Evolutionary conservation across 2,888 invertebrate species (phyloP).

Genomic region (Lepidochitona cinerea): DNA sequence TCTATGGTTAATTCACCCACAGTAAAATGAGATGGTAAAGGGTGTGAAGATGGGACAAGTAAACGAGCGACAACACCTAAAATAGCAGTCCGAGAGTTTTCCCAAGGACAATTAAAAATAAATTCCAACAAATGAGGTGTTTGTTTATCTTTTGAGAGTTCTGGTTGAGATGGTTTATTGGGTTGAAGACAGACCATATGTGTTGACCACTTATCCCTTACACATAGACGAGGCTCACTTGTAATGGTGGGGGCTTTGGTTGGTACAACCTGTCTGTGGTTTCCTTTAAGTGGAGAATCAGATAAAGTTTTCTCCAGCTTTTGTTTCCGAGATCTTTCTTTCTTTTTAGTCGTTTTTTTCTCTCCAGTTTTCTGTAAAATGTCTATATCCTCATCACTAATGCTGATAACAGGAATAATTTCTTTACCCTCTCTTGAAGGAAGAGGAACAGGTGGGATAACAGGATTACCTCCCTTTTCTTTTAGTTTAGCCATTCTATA

Average conservation of each 20-base stretch:
- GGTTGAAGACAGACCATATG: constrained; percentile 60
- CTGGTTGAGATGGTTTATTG: constrained; percentile 36
- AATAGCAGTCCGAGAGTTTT: constrained; percentile 47
- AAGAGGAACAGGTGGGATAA: no score
- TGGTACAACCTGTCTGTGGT: no score
- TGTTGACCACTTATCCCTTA: constrained; percentile 42
- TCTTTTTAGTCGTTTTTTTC: constrained; percentile 45
- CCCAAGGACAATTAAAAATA: constrained; percentile 62
- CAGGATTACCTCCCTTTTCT: no score
- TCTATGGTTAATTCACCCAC: constrained; percentile 48
- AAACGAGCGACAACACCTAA: constrained; percentile 53
- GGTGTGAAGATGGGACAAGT: constrained; percentile 40
- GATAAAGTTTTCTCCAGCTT: constrained; percentile 10
- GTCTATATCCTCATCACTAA: no score
- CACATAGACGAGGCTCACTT: background rate
- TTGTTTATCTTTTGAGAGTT: constrained; percentile 25
- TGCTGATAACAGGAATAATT: no score
- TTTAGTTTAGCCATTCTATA: no score
- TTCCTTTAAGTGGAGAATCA: background rate
- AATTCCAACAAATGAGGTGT: constrained; percentile 60
- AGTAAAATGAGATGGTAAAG: constrained; percentile 31
- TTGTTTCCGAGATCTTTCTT: constrained; percentile 26
- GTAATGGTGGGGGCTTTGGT: no score
- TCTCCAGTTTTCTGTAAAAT: background rate
- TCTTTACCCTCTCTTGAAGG: no score